These are phyloP conservation scores for Chlorodrepanis virens DNA, from an alignment of 2,113 vertebrate species.

Conservation along the genomic window DNA sequence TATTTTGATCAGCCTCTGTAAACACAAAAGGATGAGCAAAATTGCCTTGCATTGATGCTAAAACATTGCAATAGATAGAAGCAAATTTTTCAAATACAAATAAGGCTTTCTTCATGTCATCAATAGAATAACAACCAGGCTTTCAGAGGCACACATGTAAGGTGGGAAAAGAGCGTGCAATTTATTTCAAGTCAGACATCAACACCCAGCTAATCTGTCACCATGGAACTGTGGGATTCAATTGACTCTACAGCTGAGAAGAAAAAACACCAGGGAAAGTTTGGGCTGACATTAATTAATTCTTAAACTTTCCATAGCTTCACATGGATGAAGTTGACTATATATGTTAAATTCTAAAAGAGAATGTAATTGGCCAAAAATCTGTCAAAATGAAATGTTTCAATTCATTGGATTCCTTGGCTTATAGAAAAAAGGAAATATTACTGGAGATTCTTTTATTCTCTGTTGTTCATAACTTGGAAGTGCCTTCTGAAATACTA, in stretches of 20 bases:
- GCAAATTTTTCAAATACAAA: background rate
- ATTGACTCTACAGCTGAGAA: background rate
- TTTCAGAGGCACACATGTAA: rapidly evolving
- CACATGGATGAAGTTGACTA: background rate
- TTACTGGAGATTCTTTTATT: background rate
- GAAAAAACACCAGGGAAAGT: background rate
- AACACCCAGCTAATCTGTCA: background rate
- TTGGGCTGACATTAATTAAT: background rate
- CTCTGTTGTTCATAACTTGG: background rate
- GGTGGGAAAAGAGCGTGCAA: background rate
- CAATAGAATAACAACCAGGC: background rate
- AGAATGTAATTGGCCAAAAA: background rate
- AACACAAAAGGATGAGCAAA: background rate
- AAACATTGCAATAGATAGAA: background rate
- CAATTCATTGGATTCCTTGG: background rate
- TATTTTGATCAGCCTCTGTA: background rate
- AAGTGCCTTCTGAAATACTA: background rate
- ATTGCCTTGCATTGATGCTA: background rate
- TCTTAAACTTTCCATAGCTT: background rate
- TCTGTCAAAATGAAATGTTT: background rate
- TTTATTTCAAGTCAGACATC: background rate
- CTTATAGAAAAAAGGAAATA: background rate
- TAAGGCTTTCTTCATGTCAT: background rate
- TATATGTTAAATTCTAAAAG: background rate
- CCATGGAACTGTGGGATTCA: background rate